These are phyloP conservation scores for Campoplex nolae DNA, from an alignment of 2,888 invertebrate species.

Conservation along the genomic window DNA sequence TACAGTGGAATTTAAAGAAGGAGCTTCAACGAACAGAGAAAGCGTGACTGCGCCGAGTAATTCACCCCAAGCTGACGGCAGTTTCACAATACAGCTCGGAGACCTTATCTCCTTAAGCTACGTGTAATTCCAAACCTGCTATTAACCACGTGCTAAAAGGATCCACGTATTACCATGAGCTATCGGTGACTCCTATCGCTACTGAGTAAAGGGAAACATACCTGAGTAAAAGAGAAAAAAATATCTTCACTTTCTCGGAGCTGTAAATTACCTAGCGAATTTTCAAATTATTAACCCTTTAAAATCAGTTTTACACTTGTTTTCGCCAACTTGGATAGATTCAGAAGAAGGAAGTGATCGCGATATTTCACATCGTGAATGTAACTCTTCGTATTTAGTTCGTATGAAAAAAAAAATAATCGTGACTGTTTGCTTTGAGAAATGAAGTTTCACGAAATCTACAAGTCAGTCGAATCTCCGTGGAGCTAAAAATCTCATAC, in stretches of 20 bases:
- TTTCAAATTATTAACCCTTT: background rate
- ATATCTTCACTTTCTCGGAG: conserved; percentile 14
- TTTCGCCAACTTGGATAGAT: background rate
- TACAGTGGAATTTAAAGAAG: background rate
- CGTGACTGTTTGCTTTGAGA: background rate
- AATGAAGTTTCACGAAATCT: background rate
- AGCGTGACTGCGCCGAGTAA: conserved; percentile 55
- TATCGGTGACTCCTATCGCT: conserved; percentile 22
- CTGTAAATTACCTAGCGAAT: background rate
- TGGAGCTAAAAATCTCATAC: conserved; percentile 2
- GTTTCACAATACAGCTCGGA: conserved; percentile 39
- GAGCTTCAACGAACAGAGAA: conserved; percentile 10
- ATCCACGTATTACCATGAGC: conserved; percentile 50
- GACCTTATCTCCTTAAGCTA: conserved; percentile 46
- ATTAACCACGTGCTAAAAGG: conserved; percentile 47
- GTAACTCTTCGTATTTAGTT: background rate
- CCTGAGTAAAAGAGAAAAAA: background rate
- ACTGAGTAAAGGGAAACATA: conserved; percentile 11
- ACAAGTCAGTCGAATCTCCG: background rate
- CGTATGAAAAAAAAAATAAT: background rate
- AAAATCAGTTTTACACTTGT: background rate
- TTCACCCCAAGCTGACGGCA: conserved; percentile 39
- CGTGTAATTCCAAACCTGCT: conserved; percentile 42
- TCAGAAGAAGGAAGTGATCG: background rate
- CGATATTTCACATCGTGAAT: background rate